phyloP scores from a whole-genome alignment of 1,140 invertebrate genomes.

The Ceratina japonica region DNA sequence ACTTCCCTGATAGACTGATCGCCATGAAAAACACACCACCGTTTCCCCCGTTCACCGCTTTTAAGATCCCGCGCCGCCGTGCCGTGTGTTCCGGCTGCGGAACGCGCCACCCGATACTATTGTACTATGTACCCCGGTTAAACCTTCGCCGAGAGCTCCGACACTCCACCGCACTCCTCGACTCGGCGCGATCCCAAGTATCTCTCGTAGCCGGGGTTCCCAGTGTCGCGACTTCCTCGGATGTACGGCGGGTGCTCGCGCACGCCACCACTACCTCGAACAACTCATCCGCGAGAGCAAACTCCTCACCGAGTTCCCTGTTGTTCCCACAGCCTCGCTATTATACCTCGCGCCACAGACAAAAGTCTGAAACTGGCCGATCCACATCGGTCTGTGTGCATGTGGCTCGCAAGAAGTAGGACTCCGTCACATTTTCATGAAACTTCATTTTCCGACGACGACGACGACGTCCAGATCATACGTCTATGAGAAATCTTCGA shows the following conservation, averaged over 20 bases:
- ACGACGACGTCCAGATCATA: background rate
- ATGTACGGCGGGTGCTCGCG: conserved; percentile 57
- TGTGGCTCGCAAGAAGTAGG: background rate
- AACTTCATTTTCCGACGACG: background rate
- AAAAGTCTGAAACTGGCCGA: conserved; percentile 51
- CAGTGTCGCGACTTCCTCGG: conserved; percentile 37
- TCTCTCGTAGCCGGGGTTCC: background rate
- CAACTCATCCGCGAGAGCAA: conserved; percentile 56
- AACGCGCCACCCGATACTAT: conserved; percentile 29
- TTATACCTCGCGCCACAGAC: conserved; percentile 43
- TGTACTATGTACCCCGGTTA: conserved; percentile 25
- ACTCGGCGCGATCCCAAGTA: background rate
- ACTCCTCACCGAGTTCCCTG: conserved; percentile 37
- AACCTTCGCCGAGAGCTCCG: background rate
- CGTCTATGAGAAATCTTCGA: background rate
- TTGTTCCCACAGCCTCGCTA: conserved; percentile 34
- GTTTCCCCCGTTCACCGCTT: background rate
- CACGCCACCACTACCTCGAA: conserved; percentile 59
- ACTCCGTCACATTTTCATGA: background rate
- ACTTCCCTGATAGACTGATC: conserved; percentile 20
- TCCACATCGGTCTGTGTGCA: conserved; percentile 1
- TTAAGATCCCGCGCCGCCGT: conserved; percentile 16
- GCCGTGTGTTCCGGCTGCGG: conserved; percentile 4
- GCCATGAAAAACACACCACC: conserved; percentile 46
- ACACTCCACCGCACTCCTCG: background rate